Evolutionary conservation across 2,797 vertebrate species (phyloP).

Genomic region (Protonibea diacanthus): DNA sequence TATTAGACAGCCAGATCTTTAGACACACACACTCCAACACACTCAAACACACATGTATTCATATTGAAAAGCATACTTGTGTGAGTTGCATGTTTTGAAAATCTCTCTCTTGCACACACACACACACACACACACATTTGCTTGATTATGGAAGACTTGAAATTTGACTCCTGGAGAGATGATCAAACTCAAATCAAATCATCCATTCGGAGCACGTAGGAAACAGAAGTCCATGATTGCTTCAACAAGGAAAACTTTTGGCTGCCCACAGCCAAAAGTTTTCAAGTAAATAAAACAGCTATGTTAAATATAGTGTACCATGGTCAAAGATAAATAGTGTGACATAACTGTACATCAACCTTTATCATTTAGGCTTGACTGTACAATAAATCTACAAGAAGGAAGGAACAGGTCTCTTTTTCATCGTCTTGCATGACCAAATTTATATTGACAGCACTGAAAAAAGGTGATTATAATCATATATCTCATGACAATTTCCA

Average conservation of each 20-base stretch:
- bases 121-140: background rate
- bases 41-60: background rate
- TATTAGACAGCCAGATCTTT: constrained; percentile 8
- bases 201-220: background rate
- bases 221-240: background rate
- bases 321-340: background rate
- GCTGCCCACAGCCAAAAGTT: background rate
- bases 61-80: background rate
- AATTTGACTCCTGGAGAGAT: background rate
- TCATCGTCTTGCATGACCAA: no score
- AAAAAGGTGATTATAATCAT: no score
- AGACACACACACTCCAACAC: no score
- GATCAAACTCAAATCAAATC: constrained; percentile 18
- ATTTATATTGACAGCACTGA: no score
- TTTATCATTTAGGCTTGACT: background rate
- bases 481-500: no score
- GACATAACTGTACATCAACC: background rate
- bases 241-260: background rate
- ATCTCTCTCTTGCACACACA: background rate
- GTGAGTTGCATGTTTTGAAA: background rate
- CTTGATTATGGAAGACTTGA: background rate
- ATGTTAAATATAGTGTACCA: no score
- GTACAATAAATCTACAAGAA: background rate
- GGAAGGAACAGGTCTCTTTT: no score
- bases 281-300: background rate